Evolutionary conservation across 1,140 invertebrate genomes (phyloP), one percentile per base, ranked within the genome.

Genomic region (Trichonephila clavata): DNA sequence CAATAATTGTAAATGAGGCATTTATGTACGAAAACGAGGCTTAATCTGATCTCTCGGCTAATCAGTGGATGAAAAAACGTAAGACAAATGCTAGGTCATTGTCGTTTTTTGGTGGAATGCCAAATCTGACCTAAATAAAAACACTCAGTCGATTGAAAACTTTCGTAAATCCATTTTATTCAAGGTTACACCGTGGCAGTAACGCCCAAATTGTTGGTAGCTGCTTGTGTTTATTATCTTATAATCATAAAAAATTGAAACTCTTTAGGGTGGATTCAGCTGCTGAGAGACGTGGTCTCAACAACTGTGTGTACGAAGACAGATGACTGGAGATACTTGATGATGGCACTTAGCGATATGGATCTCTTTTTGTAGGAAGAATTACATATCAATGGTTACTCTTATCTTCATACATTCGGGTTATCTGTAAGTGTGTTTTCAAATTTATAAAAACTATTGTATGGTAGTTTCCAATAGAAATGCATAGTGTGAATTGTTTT

Each of bases 201-300:
- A n/a, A 84, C 81, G 81, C 81, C 81, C 81, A 57, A 57, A 84
- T 24, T 50, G 20, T n/a, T 59, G 8, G 57, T 57, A 50, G 57
- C 81, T 13, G 24, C 20, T 2, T 43, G 21, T 84, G 63, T 88
- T 88, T 68, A 60, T 88, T 50, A 50, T 71, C 32, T 3, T 10
- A 71, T 32, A 63, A 57, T 71, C 86, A 88, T 88, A 68, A 88
- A 88, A 88, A 88, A 88, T 71, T 21, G 43, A 88, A 88, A n/a
- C 32, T n/a, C 13, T 43, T 68, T 88, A n/a, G 86, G 61, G 86
- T 68, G 86, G 86, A 18, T 5, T 68, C 27, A 27, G 18, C 18
- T 20, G 21, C 20, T 18, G 27, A 86, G 27, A 86, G 27, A 86
- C 61, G 32, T 16, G 27, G 21, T 63, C 63, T 13, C 68, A 39